These are phyloP conservation scores for Drosophila nannoptera DNA, from an alignment of 1,140 invertebrate species.

Conservation along the genomic window DNA sequence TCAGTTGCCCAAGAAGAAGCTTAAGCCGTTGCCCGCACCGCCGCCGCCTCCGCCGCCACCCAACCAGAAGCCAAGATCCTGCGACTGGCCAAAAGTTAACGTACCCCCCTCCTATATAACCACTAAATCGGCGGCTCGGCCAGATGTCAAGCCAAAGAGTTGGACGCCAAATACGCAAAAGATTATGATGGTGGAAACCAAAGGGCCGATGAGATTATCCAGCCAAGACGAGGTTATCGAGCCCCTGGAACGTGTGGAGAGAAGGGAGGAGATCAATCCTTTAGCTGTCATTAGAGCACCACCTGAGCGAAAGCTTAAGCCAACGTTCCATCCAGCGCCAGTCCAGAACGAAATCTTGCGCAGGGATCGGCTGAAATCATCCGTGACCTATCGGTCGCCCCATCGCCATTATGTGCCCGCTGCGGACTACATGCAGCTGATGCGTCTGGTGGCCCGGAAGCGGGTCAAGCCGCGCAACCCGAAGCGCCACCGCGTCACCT, in stretches of 20 bases:
- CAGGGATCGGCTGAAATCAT: neutral
- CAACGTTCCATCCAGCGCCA: neutral
- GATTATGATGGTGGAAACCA: neutral
- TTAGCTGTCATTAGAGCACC: too few relatives aligned
- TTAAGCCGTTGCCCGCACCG: too few relatives aligned
- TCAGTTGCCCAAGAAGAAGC: neutral
- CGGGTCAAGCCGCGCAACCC: neutral
- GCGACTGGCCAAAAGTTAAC: too few relatives aligned
- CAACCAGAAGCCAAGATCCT: too few relatives aligned
- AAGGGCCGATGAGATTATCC: neutral
- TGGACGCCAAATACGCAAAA: neutral
- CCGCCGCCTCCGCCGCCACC: too few relatives aligned
- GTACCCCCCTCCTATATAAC: too few relatives aligned
- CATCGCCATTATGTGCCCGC: neutral
- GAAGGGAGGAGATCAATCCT: too few relatives aligned
- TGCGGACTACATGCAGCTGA: slow-evolving; percentile 48
- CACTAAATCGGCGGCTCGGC: too few relatives aligned
- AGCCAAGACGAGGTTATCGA: neutral
- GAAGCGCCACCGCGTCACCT: neutral
- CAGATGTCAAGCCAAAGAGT: too few relatives aligned
- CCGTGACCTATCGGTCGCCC: neutral
- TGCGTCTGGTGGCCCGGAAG: slow-evolving; percentile 40
- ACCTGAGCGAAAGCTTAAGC: too few relatives aligned
- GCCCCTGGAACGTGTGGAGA: too few relatives aligned
- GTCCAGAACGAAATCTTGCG: neutral